Evolutionary conservation across 2,888 invertebrate species (phyloP), one percentile per base, ranked within the genome.

Genomic region (Disparrhopalites patrizii): DNA sequence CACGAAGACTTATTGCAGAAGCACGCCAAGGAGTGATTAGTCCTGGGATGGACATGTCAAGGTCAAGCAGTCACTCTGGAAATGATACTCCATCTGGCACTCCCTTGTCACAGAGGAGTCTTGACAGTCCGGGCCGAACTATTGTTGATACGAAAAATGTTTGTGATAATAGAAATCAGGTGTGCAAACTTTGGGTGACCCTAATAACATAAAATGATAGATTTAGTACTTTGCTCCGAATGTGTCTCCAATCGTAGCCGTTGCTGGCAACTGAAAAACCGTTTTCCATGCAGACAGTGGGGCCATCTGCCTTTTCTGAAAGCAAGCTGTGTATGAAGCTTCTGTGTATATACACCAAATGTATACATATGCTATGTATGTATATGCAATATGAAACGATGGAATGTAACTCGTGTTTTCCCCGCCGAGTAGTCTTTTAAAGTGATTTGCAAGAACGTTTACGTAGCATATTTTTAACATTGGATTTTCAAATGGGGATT

Each of bases 1-100:
- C 96, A 67, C 85, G 93, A 74, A 87, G 88, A 77, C 82, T 96
- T 62, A 93, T 96, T 68, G 91, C 91, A 0, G 93, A 94, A 78
- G 92, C 92, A 1, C 83, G 90, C 75, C 83, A 83, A 80, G 86
- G 85, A 33, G 81, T 79, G 20, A 81, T 82, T 28, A 78, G 79
- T 51, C 78, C 81, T 47, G 61, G 68, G 28, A 66, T 68, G 66
- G 73, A 73, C 33, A 72, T 69, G 60, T 74, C 75, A 62, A 69
- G 72, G 62, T 69, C 72, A 27, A 71, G 68, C 61, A 72, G 72
- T 68, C 65, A 69, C 50, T 73, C 75, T 52, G 75, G 71, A 43
- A 68, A 67, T 30, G 71, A 68, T 30, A 68, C 73, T 36, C 72
- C 74, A 3, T 69, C 71, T 55, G 61, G 69, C 31, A 65, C 61